phyloP scores from a whole-genome alignment of 2,888 invertebrate genomes.

The Pandemis cinnamomeana region DNA sequence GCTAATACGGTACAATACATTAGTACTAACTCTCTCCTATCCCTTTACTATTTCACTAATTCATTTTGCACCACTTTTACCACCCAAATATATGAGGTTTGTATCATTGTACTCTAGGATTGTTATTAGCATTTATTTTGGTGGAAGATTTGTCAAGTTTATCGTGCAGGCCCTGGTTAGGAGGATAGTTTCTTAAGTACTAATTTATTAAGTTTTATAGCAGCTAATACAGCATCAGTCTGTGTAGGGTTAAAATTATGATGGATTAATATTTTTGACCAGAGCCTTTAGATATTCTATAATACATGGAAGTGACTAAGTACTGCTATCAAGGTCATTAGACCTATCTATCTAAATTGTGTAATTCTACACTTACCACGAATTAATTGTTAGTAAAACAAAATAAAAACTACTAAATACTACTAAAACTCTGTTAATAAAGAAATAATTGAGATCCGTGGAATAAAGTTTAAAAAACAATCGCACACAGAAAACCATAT shows the following conservation, averaged over 20 bases:
- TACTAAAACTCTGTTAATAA: constrained; percentile 41
- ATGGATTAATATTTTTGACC: neutral
- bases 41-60: constrained; percentile 28
- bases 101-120: constrained; percentile 38
- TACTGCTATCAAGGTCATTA: constrained; percentile 1
- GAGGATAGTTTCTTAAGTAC: neutral
- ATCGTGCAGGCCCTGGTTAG: constrained; percentile 12
- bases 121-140: constrained; percentile 37
- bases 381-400: constrained; percentile 32
- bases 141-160: constrained; percentile 38
- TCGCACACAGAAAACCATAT: constrained; percentile 23
- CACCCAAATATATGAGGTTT: constrained; percentile 39
- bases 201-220: neutral
- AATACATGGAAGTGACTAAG: constrained; percentile 19
- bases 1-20: constrained; percentile 50
- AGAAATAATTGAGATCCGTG: constrained; percentile 43
- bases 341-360: constrained; percentile 3
- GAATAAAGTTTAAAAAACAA: constrained; percentile 26
- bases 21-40: constrained; percentile 28
- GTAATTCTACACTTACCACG: constrained; percentile 6
- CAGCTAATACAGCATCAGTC: constrained; percentile 5
- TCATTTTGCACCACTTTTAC: constrained; percentile 38
- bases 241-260: neutral
- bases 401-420: constrained; percentile 6
- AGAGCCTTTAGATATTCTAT: constrained; percentile 25